Conservation (phyloP, 2,113 vertebrate species). For the Vulpes ferrilata region DNA sequence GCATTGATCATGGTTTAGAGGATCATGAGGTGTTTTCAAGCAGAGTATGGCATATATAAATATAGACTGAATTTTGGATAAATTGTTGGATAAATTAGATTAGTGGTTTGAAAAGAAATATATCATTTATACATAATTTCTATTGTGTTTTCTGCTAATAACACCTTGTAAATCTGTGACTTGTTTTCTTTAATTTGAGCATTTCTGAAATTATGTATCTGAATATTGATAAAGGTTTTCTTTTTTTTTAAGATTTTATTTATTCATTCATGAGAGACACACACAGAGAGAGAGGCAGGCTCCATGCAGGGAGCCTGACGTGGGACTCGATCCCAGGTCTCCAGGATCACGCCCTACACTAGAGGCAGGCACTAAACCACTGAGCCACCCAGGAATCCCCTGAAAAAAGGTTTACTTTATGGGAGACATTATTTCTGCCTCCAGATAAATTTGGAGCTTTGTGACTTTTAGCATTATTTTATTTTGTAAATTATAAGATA, state of each 20-base stretch:
- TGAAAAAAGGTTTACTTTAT: not conserved
- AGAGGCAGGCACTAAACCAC: too few species aligned
- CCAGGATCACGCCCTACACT: too few species aligned
- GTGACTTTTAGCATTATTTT: not conserved
- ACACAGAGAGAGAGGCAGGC: too few species aligned
- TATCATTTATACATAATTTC: not conserved
- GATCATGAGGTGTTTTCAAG: not conserved
- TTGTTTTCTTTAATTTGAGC: not conserved
- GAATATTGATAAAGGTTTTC: not conserved
- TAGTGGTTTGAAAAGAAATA: not conserved
- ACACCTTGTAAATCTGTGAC: not conserved
- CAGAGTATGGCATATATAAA: not conserved
- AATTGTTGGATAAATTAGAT: not conserved
- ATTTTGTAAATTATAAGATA: not conserved
- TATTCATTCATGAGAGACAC: too few species aligned
- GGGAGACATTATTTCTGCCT: not conserved
- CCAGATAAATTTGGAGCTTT: not conserved
- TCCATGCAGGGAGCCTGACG: too few species aligned
- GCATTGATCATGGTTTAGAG: not conserved
- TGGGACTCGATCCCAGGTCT: too few species aligned
- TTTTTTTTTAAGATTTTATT: not conserved
- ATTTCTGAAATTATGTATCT: not conserved
- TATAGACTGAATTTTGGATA: not conserved
- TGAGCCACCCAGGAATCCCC: too few species aligned
- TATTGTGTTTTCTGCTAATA: not conserved